These are phyloP conservation scores for Microplitis manilae DNA, from an alignment of 2,888 invertebrate genomes.

Conservation along the genomic window DNA sequence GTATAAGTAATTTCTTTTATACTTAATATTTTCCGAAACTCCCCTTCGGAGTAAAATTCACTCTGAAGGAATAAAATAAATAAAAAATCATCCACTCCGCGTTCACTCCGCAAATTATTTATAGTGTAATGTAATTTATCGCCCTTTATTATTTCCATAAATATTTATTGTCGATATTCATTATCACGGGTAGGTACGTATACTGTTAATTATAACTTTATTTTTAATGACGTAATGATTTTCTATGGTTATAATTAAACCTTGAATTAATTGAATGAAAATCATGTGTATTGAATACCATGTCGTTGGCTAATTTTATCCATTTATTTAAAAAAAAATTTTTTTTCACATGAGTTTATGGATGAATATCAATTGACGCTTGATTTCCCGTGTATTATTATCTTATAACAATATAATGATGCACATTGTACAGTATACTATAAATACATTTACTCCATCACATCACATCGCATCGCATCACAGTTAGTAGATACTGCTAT, in stretches of 20 bases:
- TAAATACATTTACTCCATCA: conserved; percentile 25
- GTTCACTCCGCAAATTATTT: too few species aligned
- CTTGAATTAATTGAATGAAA: background rate
- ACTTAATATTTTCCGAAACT: too few species aligned
- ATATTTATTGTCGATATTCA: too few species aligned
- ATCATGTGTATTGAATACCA: background rate
- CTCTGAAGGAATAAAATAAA: too few species aligned
- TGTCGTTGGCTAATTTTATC: background rate
- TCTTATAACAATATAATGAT: background rate
- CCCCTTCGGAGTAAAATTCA: too few species aligned
- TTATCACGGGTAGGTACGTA: too few species aligned
- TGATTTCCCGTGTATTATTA: background rate
- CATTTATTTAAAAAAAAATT: background rate
- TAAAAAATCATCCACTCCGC: too few species aligned
- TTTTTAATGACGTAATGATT: too few species aligned
- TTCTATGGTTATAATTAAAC: background rate
- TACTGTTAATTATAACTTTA: too few species aligned
- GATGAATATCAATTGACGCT: background rate
- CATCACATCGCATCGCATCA: background rate
- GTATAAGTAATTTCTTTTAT: too few species aligned
- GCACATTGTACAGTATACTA: conserved; percentile 16
- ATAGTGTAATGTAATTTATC: too few species aligned
- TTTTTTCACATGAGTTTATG: background rate
- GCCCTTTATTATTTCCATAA: too few species aligned
- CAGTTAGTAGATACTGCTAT: background rate